These are phyloP conservation scores for Habrosyne pyritoides DNA, from an alignment of 2,888 invertebrate species.

Conservation along the genomic window DNA sequence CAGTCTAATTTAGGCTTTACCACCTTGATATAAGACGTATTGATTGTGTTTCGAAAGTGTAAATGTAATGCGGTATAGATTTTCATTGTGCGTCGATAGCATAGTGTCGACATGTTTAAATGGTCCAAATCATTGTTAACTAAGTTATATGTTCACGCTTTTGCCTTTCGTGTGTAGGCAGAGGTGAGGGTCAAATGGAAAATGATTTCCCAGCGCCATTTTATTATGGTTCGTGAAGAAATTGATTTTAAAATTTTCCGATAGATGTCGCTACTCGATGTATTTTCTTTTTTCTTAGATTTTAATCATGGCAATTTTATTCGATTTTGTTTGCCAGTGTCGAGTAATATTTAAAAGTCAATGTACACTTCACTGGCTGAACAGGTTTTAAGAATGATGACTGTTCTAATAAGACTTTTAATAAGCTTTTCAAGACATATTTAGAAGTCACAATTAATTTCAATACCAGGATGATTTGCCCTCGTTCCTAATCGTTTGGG, in stretches of 20 bases:
- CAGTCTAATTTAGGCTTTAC: conserved; percentile 21
- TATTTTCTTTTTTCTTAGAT: background rate
- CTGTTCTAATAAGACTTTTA: no score
- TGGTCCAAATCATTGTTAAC: conserved; percentile 16
- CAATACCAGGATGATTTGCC: no score
- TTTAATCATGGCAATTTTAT: no score
- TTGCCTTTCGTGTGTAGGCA: background rate
- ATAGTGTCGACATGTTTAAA: conserved; percentile 24
- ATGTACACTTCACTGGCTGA: no score
- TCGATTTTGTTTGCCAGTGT: no score
- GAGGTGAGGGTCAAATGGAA: background rate
- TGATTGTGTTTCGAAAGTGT: background rate
- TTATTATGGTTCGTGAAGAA: background rate
- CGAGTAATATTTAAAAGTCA: no score
- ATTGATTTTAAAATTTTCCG: background rate
- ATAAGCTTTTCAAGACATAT: no score
- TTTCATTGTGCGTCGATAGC: conserved; percentile 24
- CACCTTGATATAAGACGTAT: background rate
- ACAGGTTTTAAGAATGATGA: no score
- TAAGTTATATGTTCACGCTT: conserved; percentile 1
- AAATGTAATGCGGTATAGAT: conserved; percentile 1
- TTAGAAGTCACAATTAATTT: no score
- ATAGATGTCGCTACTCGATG: background rate
- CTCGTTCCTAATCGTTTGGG: no score
- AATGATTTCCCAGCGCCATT: background rate